Base-by-base conservation (phyloP, 2,797 vertebrate species). In the Pantherophis vulpinus region DNA sequence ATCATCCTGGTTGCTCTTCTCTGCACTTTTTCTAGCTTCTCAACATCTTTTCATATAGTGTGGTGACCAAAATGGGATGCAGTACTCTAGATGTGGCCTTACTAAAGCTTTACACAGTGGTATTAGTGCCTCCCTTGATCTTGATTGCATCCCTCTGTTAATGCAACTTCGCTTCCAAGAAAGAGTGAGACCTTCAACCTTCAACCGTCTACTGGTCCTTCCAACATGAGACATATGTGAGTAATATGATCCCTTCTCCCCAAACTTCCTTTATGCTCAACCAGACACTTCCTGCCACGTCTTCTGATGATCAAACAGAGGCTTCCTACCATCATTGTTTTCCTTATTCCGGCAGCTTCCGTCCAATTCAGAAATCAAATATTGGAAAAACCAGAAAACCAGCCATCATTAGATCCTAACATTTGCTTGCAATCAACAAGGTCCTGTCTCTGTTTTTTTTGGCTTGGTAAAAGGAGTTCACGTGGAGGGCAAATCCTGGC, bases 221-320 rank as follows among this genome's bases (percentile, higher is more conserved):
- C 7, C 51, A 18, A 13, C 3, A 59, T 16, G 29, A 51, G 0
- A 0, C 0, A 27, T n/a, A 1, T 95, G 93, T 95, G 93, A 95
- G 96, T 94, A 94, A 94, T 1, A 2, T 16, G 11, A 42, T 54
- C 2, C 92, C n/a, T 58, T 1, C 47, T 92, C 86, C 0, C 0
- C 29, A 42, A 74, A 70, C 87, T 95, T 95, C 94, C 93, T 94
- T 91, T 93, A n/a, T 10, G 93, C 25, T 60, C 0, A 0, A 37
- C 0, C 56, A 5, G 5, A 16, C 91, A 87, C 86, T 74, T 47
- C 87, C 93, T 90, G 93, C 66, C 0, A 0, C 32, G 74, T 59
- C 60, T 66, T 74, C 88, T 16, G 0, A 83, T 51, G 61, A 27
- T 66, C 88, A 54, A 51, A 11, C 0, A 1, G 51, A 32, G 0